Evolutionary conservation across 2,113 vertebrate genomes (phyloP).

Genomic region (Lophura nycthemera): DNA sequence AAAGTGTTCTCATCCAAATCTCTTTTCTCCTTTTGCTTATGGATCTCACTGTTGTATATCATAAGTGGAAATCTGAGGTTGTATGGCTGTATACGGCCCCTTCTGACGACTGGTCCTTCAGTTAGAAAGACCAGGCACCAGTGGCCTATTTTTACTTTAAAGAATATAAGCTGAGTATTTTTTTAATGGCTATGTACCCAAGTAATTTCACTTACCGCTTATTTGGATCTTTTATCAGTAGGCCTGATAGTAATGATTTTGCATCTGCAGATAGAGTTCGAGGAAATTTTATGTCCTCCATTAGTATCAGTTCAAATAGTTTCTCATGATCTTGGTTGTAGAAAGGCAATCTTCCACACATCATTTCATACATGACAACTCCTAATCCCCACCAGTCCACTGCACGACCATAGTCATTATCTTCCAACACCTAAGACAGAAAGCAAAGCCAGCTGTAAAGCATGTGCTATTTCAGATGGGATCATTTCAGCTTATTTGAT

Average conservation of each 20-base stretch:
- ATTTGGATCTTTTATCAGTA: slow-evolving; percentile 98
- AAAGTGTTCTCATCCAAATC: neutral
- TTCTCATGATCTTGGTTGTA: slow-evolving; percentile 99
- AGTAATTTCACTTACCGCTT: slow-evolving; percentile 84
- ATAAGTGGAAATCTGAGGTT: neutral
- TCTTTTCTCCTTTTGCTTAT: neutral
- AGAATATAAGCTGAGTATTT: neutral
- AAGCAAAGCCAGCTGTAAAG: slow-evolving; percentile 14
- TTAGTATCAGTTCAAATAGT: slow-evolving; percentile 96
- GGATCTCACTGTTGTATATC: neutral
- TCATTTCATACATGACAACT: slow-evolving; percentile 98
- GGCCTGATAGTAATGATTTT: slow-evolving; percentile 95
- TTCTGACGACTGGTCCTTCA: neutral
- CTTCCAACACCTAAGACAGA: slow-evolving; percentile 89
- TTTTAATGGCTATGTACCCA: neutral
- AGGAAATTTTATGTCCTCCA: slow-evolving; percentile 99
- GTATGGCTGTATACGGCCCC: too few relatives aligned
- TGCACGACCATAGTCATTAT: slow-evolving; percentile 95
- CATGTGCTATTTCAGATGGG: neutral
- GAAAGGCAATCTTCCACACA: slow-evolving; percentile 96
- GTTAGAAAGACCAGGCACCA: neutral
- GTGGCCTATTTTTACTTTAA: neutral
- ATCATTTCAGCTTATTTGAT: neutral
- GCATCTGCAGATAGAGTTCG: slow-evolving; percentile 94
- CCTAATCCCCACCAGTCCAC: slow-evolving; percentile 99